These are phyloP conservation scores for Drosophila imparisetae DNA, from an alignment of 2,888 invertebrate species.

Conservation along the genomic window DNA sequence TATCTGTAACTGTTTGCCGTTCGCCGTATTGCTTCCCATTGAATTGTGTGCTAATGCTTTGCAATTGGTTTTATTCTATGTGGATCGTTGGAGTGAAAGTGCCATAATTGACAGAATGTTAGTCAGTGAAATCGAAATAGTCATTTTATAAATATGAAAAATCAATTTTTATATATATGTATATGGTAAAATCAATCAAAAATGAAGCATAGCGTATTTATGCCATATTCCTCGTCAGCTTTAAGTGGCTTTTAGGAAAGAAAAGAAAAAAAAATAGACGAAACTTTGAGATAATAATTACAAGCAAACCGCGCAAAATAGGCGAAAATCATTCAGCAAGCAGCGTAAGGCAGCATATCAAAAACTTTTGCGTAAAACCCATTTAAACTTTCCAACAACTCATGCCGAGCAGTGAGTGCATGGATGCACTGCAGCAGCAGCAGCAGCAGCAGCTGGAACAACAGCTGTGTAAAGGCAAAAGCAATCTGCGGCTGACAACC, in stretches of 20 bases:
- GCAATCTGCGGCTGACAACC: constrained; percentile 75
- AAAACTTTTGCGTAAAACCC: constrained; percentile 75
- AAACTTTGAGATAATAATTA: constrained; percentile 54
- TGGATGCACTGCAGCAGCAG: constrained; percentile 53
- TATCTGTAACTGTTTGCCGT: constrained; percentile 34
- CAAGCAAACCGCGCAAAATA: constrained; percentile 32
- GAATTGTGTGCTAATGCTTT: constrained; percentile 49
- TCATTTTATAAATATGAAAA: background rate
- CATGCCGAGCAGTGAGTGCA: constrained; percentile 51
- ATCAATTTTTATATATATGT: no score
- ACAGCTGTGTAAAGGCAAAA: constrained; percentile 46
- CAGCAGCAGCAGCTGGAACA: constrained; percentile 24
- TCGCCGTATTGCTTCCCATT: constrained; percentile 35
- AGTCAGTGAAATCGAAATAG: constrained; percentile 16
- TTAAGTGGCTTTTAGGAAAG: constrained; percentile 33
- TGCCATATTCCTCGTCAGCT: constrained; percentile 4
- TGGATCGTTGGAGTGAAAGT: constrained; percentile 1
- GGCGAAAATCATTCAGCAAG: constrained; percentile 43
- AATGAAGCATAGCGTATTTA: background rate
- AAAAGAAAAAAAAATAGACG: background rate
- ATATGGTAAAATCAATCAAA: constrained; percentile 16
- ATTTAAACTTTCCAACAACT: constrained; percentile 78
- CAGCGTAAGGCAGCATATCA: constrained; percentile 65
- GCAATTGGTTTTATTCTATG: constrained; percentile 28
- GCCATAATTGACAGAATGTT: constrained; percentile 21